Conservation (phyloP, 2,113 vertebrate genomes). For the Trogon melanurus region DNA sequence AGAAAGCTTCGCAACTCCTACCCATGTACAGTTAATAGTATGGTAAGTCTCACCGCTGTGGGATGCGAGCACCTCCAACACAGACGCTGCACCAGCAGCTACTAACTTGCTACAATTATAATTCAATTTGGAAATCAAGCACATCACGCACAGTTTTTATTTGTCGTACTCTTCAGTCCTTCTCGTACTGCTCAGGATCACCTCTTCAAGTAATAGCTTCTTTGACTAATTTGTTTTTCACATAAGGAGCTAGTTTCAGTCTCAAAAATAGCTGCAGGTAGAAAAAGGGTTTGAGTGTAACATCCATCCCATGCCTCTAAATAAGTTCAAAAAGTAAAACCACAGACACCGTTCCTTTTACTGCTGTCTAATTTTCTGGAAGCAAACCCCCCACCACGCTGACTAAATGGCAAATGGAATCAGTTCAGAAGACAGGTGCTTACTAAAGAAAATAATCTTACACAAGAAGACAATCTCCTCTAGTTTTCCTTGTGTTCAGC, state of each 20-base stretch:
- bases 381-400: neutral
- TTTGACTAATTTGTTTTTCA: neutral
- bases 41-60: neutral
- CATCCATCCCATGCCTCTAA: neutral
- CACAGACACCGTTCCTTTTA: rapidly evolving
- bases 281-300: neutral
- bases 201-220: neutral
- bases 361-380: neutral
- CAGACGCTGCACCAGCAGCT: neutral
- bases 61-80: neutral
- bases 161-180: neutral
- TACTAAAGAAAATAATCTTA: neutral
- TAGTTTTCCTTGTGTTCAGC: neutral
- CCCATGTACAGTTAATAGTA: rapidly evolving
- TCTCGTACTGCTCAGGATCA: neutral
- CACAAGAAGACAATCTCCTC: neutral
- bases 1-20: neutral
- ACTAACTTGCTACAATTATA: neutral
- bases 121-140: neutral
- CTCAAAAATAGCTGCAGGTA: neutral
- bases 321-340: neutral
- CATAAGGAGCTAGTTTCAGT: neutral
- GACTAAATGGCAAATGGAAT: neutral
- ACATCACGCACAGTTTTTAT: neutral
- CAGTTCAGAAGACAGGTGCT: neutral